These are phyloP conservation scores for Pomacea canaliculata DNA, from an alignment of 2,888 invertebrate species.

Conservation along the genomic window DNA sequence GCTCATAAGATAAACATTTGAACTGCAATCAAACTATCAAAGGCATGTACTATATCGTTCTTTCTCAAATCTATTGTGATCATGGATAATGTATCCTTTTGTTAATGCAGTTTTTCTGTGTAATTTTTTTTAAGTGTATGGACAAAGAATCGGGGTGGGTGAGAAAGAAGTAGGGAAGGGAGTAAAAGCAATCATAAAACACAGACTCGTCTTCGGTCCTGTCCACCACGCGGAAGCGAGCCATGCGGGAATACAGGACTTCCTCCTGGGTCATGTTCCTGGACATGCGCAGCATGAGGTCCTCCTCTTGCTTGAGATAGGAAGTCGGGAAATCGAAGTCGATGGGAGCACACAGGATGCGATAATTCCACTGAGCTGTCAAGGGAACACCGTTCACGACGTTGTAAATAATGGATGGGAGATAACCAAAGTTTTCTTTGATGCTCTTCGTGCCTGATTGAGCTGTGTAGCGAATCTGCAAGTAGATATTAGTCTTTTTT, in stretches of 20 bases:
- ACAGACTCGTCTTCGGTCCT: no score
- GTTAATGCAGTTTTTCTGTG: no score
- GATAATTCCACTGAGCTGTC: slow-evolving; percentile 48
- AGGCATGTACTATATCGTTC: no score
- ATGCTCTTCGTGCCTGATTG: slow-evolving; percentile 48
- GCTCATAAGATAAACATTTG: no score
- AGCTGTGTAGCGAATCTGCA: slow-evolving; percentile 41
- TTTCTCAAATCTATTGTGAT: no score
- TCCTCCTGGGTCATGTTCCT: not conserved
- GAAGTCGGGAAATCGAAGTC: slow-evolving; percentile 5
- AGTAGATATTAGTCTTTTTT: not conserved
- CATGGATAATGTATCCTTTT: no score
- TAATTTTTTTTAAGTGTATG: no score
- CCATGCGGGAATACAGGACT: not conserved
- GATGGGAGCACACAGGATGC: slow-evolving; percentile 48
- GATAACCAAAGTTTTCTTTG: slow-evolving; percentile 29
- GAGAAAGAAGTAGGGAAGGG: no score
- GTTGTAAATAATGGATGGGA: slow-evolving; percentile 53
- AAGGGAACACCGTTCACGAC: slow-evolving; percentile 33
- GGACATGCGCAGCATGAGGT: slow-evolving; percentile 19
- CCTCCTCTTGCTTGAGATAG: slow-evolving; percentile 7
- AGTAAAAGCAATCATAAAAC: no score
- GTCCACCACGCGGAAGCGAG: slow-evolving; percentile 2
- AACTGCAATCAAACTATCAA: no score
- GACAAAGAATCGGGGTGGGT: no score